These are phyloP conservation scores for Pipra filicauda DNA, from an alignment of 2,113 vertebrate genomes.

Conservation along the genomic window DNA sequence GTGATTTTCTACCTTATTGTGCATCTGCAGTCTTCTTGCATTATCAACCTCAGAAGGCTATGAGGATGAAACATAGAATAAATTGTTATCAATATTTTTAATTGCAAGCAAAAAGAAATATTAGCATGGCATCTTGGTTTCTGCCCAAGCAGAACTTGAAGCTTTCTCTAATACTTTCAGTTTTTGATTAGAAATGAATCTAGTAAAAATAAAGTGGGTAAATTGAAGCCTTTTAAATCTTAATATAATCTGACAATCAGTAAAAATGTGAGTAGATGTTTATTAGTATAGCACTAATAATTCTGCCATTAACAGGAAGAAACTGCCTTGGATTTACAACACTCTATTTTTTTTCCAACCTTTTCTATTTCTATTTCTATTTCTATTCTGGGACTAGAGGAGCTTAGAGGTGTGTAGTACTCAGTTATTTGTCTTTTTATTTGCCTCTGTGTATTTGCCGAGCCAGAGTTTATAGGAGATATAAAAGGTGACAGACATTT, in stretches of 20 bases:
- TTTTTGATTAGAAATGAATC: not conserved
- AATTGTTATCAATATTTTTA: not conserved
- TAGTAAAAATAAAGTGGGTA: not conserved
- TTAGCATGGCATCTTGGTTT: not conserved
- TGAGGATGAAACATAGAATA: not conserved
- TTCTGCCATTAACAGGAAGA: slow-evolving; percentile 11
- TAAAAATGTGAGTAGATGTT: slow-evolving; percentile 5
- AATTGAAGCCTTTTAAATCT: slow-evolving; percentile 12
- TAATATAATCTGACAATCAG: slow-evolving; percentile 15
- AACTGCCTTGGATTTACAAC: slow-evolving; percentile 8
- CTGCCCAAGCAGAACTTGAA: not conserved
- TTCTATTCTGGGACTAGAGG: not conserved
- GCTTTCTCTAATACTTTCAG: not conserved
- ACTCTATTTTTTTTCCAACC: not conserved
- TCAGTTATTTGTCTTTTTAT: not conserved
- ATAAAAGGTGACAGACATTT: not conserved
- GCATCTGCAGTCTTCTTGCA: not conserved
- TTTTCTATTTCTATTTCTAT: not conserved
- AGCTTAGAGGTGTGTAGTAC: not conserved
- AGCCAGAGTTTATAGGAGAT: not conserved
- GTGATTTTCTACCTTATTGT: not conserved
- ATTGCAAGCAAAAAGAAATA: not conserved
- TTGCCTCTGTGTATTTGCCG: not conserved
- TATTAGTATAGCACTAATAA: slow-evolving; percentile 11
- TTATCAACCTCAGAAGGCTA: not conserved